Evolutionary conservation across 2,113 vertebrate species (phyloP).

Genomic region (Poeciliopsis occidentalis): DNA sequence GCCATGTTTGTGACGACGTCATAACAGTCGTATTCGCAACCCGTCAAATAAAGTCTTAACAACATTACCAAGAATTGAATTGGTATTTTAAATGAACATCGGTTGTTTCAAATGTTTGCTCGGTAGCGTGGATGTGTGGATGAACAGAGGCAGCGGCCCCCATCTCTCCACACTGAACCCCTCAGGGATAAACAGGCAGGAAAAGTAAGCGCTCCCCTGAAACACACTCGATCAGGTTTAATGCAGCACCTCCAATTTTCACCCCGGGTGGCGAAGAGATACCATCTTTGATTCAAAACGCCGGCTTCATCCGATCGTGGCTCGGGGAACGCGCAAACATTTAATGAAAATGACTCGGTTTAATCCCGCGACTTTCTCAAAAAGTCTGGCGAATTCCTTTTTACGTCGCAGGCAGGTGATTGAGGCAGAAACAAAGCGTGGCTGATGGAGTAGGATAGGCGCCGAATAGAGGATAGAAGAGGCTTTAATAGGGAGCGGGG

Average conservation of each 20-base stretch:
- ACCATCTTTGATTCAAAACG: constrained; percentile 48
- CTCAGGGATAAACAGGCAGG: constrained; percentile 67
- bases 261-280: constrained; percentile 43
- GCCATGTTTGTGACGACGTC: too few species aligned
- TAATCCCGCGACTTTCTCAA: constrained; percentile 45
- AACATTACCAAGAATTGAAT: not conserved
- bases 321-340: constrained; percentile 43
- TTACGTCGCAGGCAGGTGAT: constrained; percentile 50
- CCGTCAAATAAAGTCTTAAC: too few species aligned
- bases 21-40: too few species aligned
- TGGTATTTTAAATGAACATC: not conserved
- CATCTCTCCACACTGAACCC: constrained; percentile 27
- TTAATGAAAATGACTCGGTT: constrained; percentile 54
- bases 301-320: constrained; percentile 27
- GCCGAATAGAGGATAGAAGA: constrained; percentile 24
- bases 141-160: constrained; percentile 18
- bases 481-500: constrained; percentile 47
- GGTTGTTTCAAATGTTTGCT: not conserved
- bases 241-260: constrained; percentile 47
- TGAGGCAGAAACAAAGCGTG: constrained; percentile 33
- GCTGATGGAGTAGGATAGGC: constrained; percentile 24
- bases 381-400: constrained; percentile 39
- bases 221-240: constrained; percentile 57
- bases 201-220: constrained; percentile 44
- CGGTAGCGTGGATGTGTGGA: constrained; percentile 1